phyloP scores from a whole-genome alignment of 1,140 invertebrate genomes.

The Gryllus bimaculatus region DNA sequence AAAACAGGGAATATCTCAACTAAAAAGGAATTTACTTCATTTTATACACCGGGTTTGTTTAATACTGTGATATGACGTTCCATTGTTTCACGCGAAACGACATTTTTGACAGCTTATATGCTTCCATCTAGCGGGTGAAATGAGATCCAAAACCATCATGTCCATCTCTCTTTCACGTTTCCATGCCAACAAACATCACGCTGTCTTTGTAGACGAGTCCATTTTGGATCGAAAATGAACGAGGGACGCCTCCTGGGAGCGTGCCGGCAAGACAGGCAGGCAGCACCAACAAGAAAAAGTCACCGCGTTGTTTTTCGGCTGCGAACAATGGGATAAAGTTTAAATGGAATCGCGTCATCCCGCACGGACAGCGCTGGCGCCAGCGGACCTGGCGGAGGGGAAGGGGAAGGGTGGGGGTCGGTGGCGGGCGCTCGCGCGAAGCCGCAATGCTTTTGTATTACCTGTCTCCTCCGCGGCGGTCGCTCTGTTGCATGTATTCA shows the following conservation, averaged over 20 bases:
- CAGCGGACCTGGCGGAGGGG: too few species aligned
- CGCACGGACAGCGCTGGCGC: too few species aligned
- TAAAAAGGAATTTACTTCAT: constrained; percentile 6
- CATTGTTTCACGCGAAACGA: constrained; percentile 3
- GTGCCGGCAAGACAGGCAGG: background rate
- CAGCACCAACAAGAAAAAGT: background rate
- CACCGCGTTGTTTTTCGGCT: background rate
- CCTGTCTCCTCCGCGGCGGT: background rate
- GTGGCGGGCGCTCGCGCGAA: too few species aligned
- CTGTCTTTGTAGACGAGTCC: constrained; percentile 3
- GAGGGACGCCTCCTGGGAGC: background rate
- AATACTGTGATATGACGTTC: constrained; percentile 4
- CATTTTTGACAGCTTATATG: constrained; percentile 5
- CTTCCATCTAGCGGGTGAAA: background rate
- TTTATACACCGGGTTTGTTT: background rate
- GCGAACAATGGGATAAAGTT: background rate
- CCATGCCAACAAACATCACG: background rate
- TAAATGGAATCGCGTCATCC: constrained; percentile 1
- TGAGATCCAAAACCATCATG: background rate
- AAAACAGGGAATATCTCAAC: constrained; percentile 4
- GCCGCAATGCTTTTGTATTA: background rate
- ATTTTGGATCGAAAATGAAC: constrained; percentile 5
- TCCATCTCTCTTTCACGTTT: constrained; percentile 4
- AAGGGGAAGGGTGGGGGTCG: background rate
- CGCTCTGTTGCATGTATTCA: background rate